These are phyloP conservation scores for Trinectes maculatus DNA, from an alignment of 2,113 vertebrate species.

Conservation along the genomic window DNA sequence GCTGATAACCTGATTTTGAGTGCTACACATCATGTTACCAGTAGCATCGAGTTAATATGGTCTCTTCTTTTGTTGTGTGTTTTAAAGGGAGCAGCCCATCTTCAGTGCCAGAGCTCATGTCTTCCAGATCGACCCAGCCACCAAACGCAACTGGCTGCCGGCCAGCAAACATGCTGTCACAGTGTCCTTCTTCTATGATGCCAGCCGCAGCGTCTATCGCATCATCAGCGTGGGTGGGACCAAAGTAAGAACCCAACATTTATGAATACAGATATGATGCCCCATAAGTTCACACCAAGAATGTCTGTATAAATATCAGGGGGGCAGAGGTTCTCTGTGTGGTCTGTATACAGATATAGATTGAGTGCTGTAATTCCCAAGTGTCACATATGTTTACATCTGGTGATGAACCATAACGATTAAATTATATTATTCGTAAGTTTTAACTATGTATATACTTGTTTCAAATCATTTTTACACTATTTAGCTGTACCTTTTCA, in stretches of 20 bases:
- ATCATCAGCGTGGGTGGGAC: constrained; percentile 97
- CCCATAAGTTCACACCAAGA: not conserved
- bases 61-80: not conserved
- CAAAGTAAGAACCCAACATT: constrained; percentile 82
- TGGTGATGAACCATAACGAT: no score
- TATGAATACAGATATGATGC: not conserved
- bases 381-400: no score
- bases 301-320: no score
- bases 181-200: constrained; percentile 87
- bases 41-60: not conserved
- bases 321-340: no score
- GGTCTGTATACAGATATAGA: no score
- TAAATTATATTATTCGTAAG: no score
- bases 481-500: no score
- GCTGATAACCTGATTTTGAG: not conserved
- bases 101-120: constrained; percentile 95
- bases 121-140: constrained; percentile 96
- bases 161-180: constrained; percentile 94
- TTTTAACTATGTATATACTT: no score
- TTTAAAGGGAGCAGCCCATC: constrained; percentile 93
- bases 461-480: no score
- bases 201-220: constrained; percentile 89
- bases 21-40: no score
- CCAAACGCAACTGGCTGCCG: constrained; percentile 96
- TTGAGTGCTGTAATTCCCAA: no score